Evolutionary conservation across 2,113 vertebrate genomes (phyloP), one percentile per base, ranked within the genome.

Genomic region (Andinoacara biseriatus): DNA sequence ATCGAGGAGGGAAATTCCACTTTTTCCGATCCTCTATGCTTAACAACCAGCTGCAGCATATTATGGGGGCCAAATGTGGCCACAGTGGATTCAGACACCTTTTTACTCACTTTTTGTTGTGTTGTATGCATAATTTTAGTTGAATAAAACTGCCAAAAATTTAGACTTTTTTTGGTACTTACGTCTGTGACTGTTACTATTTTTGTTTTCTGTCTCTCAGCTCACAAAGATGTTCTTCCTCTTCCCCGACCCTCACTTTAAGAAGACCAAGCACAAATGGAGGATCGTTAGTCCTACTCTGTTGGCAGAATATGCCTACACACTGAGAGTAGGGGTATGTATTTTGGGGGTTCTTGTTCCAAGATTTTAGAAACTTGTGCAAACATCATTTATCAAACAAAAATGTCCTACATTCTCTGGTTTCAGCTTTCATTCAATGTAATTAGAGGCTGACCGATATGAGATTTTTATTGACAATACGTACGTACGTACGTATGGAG

Each of bases 181-280:
- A 29, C 22, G 61, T 52, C 10, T 54, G 46, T 72, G 15, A 79
- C 35, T 33, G 33, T 31, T 35, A 15, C 2, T 15, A 0, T 74
- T 57, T 59, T 10, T 38, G 26, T 24, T 52, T 15, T 61, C 3
- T 86, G 61, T 84, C 59, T 86, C 83, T 60, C 59, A 95, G 94
- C 94, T 95, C 82, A 94, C 93, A 84, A 94, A 94, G 90, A 95
- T 95, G 93, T 95, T 94, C 86, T 93, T 94, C 86, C 90, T 87
- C 63, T 93, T 92, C 78, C 93, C 97, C 20, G 97, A 98, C 92
- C 97, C 97, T 72, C 97, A 98, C 90, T 98, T 98, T 90, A 98
- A 98, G 93, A 97, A 97, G 91, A 98, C 97, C 0, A 98, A 98
- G 80, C 97, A 98, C 93, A 98, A 98, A 83, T 98, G 97, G 97